Percentiles rank a stretch among this genome's conserved stretches.
Evolutionary conservation across 2,888 invertebrate species (phyloP).

Genomic region (Lycophotia porphyrea): DNA sequence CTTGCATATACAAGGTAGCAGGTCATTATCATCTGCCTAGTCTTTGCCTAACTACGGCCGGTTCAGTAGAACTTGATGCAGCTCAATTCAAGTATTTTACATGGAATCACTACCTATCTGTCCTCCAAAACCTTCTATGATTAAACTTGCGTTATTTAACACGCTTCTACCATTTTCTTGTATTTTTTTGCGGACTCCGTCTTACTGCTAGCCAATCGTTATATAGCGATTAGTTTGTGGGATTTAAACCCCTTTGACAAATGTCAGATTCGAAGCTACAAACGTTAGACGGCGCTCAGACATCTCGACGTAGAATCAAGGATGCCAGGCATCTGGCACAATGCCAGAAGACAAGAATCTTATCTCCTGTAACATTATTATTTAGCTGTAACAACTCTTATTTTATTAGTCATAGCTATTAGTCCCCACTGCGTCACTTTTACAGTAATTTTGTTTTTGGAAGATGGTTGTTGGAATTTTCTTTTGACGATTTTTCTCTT

Average conservation of each 20-base stretch:
- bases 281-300: constrained; percentile 38
- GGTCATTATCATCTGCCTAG: neutral
- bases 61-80: neutral
- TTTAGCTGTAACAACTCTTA: constrained; percentile 18
- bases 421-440: constrained; percentile 16
- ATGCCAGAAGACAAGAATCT: constrained; percentile 34
- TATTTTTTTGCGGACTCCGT: neutral
- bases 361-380: constrained; percentile 29
- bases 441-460: constrained; percentile 5
- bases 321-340: constrained; percentile 43
- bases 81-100: too few species aligned
- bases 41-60: neutral
- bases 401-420: constrained; percentile 20
- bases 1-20: neutral
- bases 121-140: neutral
- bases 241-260: neutral
- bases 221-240: neutral
- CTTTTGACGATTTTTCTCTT: constrained; percentile 1
- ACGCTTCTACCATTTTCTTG: neutral
- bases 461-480: neutral
- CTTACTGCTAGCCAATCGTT: neutral
- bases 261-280: neutral
- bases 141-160: neutral
- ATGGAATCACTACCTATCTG: neutral
- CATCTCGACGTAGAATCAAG: constrained; percentile 32